Base-by-base conservation (phyloP, 2,888 invertebrate species). In the Halocaridina rubra region DNA sequence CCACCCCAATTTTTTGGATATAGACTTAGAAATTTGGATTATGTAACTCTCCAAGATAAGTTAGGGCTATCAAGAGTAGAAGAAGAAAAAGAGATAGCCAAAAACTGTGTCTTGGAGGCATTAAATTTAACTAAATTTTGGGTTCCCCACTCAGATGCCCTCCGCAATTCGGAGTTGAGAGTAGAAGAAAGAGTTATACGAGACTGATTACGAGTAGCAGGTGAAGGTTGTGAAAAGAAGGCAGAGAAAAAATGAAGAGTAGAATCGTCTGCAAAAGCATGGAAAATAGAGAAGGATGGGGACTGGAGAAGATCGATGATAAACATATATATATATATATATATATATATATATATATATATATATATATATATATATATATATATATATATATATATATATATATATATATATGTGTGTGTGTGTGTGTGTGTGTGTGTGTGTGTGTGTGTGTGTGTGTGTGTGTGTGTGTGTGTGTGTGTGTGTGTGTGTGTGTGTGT, bases 311-410 rank as follows among this genome's bases (percentile, higher is more conserved):
- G n/a, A 29, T 27, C 13, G 27, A 29, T 32, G 27, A 71, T 10
- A 71, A 19, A 71, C n/a, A 69, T 22, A 69, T 22, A 69, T 22
- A 69, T 22, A 69, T n/a, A 67, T 19, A 67, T 19, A 67, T 19
- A 67, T 19, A 67, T 19, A 67, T 67, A 67, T 67, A 67, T 67
- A 29, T 69, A 29, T 69, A 29, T 69, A 30, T 69, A 29, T 30
- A 1, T 69, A 30, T 69, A 29, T 69, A 29, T 69, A 29, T 69
- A 29, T 69, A 30, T 69, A 30, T 69, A 67, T 67, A 67, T 67
- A 67, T 22, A 72, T 72, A 72, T 72, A 32, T 72, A 72, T 72
- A 72, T 72, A 72, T 72, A 72, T 72, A 72, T 13, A 72, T 32
- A 72, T 72, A 33, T 72, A 72, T 72, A 72, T 33, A 72, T 67